Evolutionary conservation across 2,113 vertebrate species (phyloP).

Genomic region (Paramormyrops kingsleyae): DNA sequence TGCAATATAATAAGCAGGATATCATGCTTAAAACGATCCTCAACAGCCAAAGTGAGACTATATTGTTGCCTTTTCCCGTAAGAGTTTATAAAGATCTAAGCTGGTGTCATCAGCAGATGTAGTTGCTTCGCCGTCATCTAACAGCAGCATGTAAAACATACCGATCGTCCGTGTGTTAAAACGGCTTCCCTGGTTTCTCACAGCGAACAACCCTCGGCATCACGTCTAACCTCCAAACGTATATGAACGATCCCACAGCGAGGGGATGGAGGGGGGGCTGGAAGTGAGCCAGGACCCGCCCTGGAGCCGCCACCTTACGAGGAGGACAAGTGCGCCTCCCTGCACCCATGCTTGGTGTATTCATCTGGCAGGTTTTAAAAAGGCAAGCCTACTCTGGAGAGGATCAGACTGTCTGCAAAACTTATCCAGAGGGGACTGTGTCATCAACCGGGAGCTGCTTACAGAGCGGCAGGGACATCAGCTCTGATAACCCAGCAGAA

Average conservation of each 20-base stretch:
- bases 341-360: conserved; percentile 58
- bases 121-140: not conserved
- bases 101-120: not conserved
- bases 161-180: not conserved
- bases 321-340: conserved; percentile 68
- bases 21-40: not conserved
- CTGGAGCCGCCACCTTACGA: conserved; percentile 22
- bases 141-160: not conserved
- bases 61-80: not conserved
- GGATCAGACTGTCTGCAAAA: conserved; percentile 90
- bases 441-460: conserved; percentile 40
- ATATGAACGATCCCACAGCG: conserved; percentile 80
- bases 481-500: not conserved
- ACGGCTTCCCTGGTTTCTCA: not conserved
- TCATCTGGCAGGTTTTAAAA: conserved; percentile 84
- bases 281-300: conserved; percentile 75
- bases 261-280: conserved; percentile 62
- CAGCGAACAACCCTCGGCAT: not conserved
- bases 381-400: conserved; percentile 80
- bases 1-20: not conserved
- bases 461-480: conserved; percentile 26
- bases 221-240: not conserved
- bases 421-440: conserved; percentile 72
- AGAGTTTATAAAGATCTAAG: not conserved
- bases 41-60: not conserved